phyloP scores from a whole-genome alignment of 2,113 vertebrate genomes.

The Egretta garzetta region DNA sequence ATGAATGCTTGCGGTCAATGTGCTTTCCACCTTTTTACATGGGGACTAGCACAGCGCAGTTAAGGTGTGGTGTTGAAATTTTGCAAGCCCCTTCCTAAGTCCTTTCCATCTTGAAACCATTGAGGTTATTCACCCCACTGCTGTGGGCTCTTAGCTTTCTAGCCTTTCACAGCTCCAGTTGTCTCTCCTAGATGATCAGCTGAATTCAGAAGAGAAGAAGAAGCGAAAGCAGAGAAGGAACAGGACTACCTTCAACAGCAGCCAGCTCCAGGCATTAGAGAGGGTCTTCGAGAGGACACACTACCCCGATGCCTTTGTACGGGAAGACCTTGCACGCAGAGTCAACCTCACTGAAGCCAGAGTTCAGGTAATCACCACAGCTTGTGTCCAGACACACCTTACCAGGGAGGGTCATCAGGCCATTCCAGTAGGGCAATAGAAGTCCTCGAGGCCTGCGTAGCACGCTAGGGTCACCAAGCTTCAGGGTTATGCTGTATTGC shows the following conservation, averaged over 20 bases:
- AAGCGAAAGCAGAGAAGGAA: slow-evolving; percentile 97
- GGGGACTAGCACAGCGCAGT: accelerated
- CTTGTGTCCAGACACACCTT: neutral
- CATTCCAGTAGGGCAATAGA: neutral
- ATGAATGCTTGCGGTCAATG: neutral
- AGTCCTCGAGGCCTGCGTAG: neutral
- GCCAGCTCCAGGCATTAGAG: slow-evolving; percentile 96
- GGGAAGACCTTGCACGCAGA: slow-evolving; percentile 94
- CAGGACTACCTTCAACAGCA: slow-evolving; percentile 97
- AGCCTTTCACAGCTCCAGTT: neutral
- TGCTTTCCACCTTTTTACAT: neutral
- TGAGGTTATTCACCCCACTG: neutral
- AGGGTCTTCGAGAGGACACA: slow-evolving; percentile 96
- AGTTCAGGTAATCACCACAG: slow-evolving; percentile 85
- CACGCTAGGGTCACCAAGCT: neutral
- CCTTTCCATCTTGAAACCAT: neutral
- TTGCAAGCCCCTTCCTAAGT: neutral
- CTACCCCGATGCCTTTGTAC: slow-evolving; percentile 96
- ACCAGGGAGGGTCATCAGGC: neutral
- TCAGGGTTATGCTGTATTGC: neutral
- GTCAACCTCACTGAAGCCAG: slow-evolving; percentile 97
- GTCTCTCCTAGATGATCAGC: slow-evolving; percentile 86
- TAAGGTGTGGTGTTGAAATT: neutral
- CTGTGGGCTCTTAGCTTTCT: neutral
- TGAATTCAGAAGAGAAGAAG: slow-evolving; percentile 97